Evolutionary conservation across 2,113 vertebrate genomes (phyloP), one percentile per base, ranked within the genome.

Genomic region (Oncorhynchus clarkii): DNA sequence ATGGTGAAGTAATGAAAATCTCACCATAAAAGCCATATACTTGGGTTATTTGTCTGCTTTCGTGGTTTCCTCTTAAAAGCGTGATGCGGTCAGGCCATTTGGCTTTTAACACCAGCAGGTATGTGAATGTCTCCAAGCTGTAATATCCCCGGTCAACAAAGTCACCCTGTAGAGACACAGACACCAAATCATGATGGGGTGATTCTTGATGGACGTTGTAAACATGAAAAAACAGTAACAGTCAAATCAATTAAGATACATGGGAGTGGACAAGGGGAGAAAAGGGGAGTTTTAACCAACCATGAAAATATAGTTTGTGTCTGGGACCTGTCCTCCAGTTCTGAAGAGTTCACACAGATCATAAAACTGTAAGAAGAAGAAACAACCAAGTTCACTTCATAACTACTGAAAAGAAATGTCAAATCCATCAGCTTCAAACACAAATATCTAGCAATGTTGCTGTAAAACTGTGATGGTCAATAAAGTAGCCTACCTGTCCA

Each of bases 261-360:
- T 45, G 39, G 39, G 39, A 45, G 39, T 45, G 39, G 39, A 45
- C 39, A 45, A 54, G 51, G 5, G 51, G 51, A 54, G 16, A 18
- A 54, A 5, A 54, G 16, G 5, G 18, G 3, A 24, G 18, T 62
- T 62, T 14, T 5, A 7, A 88, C 95, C 76, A 90, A 99, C 97
- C 97, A 99, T 98, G 92, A 98, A 99, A 92, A 98, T 97, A 89
- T 98, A 99, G 91, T 98, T 97, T 89, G 97, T 99, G 91, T 99
- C 96, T 77, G 97, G 97, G 88, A 97, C 97, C 86, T 97, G 96
- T 18, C 97, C 97, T 85, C 97, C 97, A 65, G 97, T 99, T 91
- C 97, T 91, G 93, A 99, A 99, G 86, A 99, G 95, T 88, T 99
- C 97, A 88, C 96, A 96, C 73, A 98, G 91, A 89, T 98, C 97